Evolutionary conservation across 2,113 vertebrate genomes (phyloP).

Genomic region (Xiphophorus couchianus): DNA sequence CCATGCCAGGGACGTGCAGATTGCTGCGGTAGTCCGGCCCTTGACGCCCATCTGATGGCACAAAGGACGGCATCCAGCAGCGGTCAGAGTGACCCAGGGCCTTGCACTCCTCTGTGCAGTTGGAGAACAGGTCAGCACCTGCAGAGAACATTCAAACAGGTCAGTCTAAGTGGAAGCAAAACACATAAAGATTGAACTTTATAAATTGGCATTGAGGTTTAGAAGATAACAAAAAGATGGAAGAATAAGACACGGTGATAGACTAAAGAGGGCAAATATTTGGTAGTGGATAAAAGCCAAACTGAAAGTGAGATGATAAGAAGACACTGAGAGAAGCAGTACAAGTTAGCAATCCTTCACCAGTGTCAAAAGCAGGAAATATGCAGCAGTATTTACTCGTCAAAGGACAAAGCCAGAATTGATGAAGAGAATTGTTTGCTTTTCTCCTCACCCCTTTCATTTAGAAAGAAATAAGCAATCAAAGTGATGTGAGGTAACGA

Average conservation of each 20-base stretch:
- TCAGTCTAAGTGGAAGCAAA: neutral
- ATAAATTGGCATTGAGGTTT: constrained; percentile 13
- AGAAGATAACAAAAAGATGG: neutral
- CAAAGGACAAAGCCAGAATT: constrained; percentile 65
- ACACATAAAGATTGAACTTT: neutral
- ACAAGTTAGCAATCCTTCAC: constrained; percentile 61
- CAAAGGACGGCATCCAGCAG: constrained; percentile 99
- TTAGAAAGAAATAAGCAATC: constrained; percentile 71
- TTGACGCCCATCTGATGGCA: constrained; percentile 93
- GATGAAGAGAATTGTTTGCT: constrained; percentile 73
- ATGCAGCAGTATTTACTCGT: constrained; percentile 57
- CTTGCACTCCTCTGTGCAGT: constrained; percentile 99
- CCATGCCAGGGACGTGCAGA: constrained; percentile 98
- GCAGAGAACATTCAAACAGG: constrained; percentile 2
- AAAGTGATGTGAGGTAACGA: constrained; percentile 57
- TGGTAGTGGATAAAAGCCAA: constrained; percentile 31
- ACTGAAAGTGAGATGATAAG: constrained; percentile 19
- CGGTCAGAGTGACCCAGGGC: constrained; percentile 98
- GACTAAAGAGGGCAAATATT: constrained; percentile 8
- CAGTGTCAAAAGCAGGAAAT: constrained; percentile 41
- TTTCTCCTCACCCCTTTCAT: constrained; percentile 66
- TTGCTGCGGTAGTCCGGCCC: constrained; percentile 99
- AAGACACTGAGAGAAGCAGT: constrained; percentile 42
- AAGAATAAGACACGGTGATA: neutral
- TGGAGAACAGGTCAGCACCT: constrained; percentile 98